Base-by-base conservation (phyloP, 2,888 invertebrate species). In the Sceliomorpha sp. region DNA sequence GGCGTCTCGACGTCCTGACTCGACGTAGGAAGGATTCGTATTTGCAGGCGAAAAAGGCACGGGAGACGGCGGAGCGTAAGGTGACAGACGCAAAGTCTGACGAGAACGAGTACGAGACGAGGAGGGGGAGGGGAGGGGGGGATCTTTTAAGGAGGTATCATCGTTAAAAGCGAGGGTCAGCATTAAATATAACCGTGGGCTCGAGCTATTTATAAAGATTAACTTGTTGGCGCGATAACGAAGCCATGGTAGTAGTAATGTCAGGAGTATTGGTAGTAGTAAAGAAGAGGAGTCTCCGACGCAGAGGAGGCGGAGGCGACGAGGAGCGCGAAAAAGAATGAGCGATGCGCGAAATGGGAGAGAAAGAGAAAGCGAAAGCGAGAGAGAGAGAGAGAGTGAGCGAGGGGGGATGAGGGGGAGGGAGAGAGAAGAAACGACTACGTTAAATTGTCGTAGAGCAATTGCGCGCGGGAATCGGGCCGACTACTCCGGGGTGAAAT, bases 211-310 rank as follows among this genome's bases (percentile, higher is more conserved):
- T 86, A 85, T 86, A 85, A 84, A 83, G 84, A 85, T 86, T 84
- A 86, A 84, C 85, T 85, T 82, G 83, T 83, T 85, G 83, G 82
- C 79, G 83, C 83, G 85, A 86, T 86, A 86, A 86, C 85, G 83
- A 83, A 83, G 81, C 75, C 75, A 75, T 70, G 73, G 76, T 79
- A 66, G 76, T 74, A 79, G 79, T 20, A 48, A 72, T 58, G 45
- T 62, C 44, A 63, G 51, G 48, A 59, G 62, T 55, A 70, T 62
- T 66, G 48, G 70, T 69, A 62, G 72, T 72, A 66, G 63, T 51
- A 48, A 64, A 29, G 62, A 70, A 55, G 64, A 58, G 59, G 53
- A n/a, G 55, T 60, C 58, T 69, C 56, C 66, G 31, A 60, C 69
- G 56, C 55, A 60, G 56, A 17, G 48, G 31, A n/a, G n/a, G 66